Evolutionary conservation across 2,888 invertebrate genomes (phyloP), one percentile per base, ranked within the genome.

Genomic region (Stomorhina lunata): DNA sequence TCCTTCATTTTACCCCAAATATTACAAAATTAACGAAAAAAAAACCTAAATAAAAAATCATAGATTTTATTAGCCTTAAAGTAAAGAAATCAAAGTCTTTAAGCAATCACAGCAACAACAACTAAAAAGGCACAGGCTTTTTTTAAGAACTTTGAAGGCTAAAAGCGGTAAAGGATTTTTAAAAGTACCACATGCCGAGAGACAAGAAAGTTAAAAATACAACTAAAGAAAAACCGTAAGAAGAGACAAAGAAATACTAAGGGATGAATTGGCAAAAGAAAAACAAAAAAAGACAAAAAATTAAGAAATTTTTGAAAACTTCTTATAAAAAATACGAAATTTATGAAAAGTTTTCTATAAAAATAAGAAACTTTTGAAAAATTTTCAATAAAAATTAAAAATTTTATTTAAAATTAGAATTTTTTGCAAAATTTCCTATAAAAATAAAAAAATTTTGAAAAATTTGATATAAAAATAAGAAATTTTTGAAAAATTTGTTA

Each of bases 191-290:
- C 76, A 50, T 61, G 61, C 50, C 40, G 76, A n/a, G 76, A 27
- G 15, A 48, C 1, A 57, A 17, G 32, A 71, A 65, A 61, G 10
- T 25, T 15, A 15, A 57, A 75, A n/a, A n/a, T n/a, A 76, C 57
- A 76, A 40, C 59, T 76, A 68, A 76, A 50, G 27, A 50, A 76
- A 76, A 77, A 68, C 76, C 59, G 34, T 53, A 59, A 34, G 59
- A 48, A 50, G 17, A 45, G 12, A 10, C 48, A 10, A 12, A 34
- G 22, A 20, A 22, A n/a, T 3, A 2, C 25, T n/a, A 17, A 32
- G 40, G 69, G 32, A 3, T 50, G 27, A 15, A 9, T 27, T 50
- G 10, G 5, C 15, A 27, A 2, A 22, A 25, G 10, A 32, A n/a
- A n/a, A 22, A 40, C 4, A 34, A 50, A 37, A 68, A 66, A n/a